Conservation (phyloP, 1,140 invertebrate species). For the Caenorhabditis inopinata region DNA sequence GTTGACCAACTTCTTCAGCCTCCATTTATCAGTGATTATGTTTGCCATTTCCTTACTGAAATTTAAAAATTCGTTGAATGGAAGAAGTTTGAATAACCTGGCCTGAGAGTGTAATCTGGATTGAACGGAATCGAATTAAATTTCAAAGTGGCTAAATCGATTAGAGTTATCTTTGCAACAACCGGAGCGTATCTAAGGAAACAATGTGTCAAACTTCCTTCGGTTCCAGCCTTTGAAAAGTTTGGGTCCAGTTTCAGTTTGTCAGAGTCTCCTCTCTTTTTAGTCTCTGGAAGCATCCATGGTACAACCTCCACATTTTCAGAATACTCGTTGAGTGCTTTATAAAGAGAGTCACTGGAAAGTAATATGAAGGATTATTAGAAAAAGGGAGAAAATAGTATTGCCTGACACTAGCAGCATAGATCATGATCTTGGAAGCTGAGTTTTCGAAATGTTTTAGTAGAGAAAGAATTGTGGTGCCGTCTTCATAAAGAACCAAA, state of each 20-base stretch:
- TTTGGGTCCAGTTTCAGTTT: constrained; percentile 17
- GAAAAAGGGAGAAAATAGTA: neutral
- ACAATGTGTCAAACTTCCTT: constrained; percentile 7
- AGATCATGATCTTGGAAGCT: neutral
- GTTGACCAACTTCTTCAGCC: neutral
- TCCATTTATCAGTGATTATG: neutral
- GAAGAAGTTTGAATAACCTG: neutral
- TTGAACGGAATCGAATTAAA: constrained; percentile 9
- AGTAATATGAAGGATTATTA: neutral
- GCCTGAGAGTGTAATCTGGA: neutral
- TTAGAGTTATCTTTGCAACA: neutral
- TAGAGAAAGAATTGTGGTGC: constrained; percentile 1
- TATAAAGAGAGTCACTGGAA: neutral
- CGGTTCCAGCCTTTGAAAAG: constrained; percentile 14
- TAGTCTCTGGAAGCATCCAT: neutral
- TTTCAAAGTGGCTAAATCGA: neutral
- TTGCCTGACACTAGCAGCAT: constrained; percentile 1
- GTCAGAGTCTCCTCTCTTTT: neutral
- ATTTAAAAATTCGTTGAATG: neutral
- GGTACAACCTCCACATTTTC: constrained; percentile 1
- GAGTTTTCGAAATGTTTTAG: constrained; percentile 2
- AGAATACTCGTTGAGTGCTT: neutral
- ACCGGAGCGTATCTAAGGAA: constrained; percentile 2
- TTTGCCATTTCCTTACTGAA: constrained; percentile 6
- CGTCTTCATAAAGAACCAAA: constrained; percentile 15